Base-by-base conservation (phyloP, 2,797 vertebrate genomes). In the Melanotaenia trifasciata region DNA sequence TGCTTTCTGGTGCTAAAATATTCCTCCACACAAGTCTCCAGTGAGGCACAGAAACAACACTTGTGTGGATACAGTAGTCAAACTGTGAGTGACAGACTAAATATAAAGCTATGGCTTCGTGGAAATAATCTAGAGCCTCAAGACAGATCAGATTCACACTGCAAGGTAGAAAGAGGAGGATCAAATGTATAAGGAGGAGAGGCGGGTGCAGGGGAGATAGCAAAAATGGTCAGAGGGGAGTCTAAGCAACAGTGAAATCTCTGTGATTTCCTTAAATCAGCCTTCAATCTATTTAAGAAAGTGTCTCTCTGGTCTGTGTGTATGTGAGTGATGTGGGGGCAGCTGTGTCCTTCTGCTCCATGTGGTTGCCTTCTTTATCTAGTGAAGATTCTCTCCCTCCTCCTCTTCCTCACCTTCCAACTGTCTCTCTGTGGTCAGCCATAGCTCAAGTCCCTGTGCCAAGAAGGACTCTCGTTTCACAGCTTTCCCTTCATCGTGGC, bases 391-490 rank as follows among this genome's bases (percentile, higher is more conserved):
- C 66, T 78, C 70, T 73, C 38, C 50, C 2, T 36, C 70, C 58
- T 80, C 78, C 26, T 63, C 69, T 63, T 67, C 60, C 67, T 67
- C 78, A 20, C 65, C 64, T 54, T 69, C 76, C 65, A 70, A 62
- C 60, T 50, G 78, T 76, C 79, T 82, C 69, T 78, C 64, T 74
- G 70, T 79, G 84, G 79, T 81, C 71, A 43, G 67, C 82, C 67
- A 68, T 30, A 78, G 72, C 69, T 83, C 47, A 75, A 75, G 78
- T 79, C 81, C 67, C 74, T 8, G 87, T 94, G 91, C 89, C 92
- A 93, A 92, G 86, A 78, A 71, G 74, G 83, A 90, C 82, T 89
- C 83, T 51, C 30, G 72, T 87, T 88, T 90, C 84, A 87, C 68
- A 1, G 36, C 85, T 90, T 72, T 65, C 62, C 80, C 67, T 72